Percentiles rank a stretch among this genome's conserved stretches.
These are phyloP conservation scores for Diabrotica undecimpunctata DNA, from an alignment of 1,140 invertebrate genomes.

Conservation along the genomic window DNA sequence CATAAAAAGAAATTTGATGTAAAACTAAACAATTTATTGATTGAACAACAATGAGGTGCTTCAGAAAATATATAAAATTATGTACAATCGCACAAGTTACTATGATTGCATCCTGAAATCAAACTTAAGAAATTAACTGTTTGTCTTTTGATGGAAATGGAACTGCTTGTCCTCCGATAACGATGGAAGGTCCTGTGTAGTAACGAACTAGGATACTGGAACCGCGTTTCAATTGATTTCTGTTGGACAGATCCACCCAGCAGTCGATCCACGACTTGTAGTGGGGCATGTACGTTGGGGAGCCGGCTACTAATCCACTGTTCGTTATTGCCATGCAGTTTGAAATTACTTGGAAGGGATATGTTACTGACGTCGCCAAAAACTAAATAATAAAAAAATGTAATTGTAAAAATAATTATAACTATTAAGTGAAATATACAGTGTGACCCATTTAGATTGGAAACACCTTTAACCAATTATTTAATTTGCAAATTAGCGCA, in stretches of 20 bases:
- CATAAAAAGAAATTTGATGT: no score
- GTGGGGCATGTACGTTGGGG: constrained; percentile 74
- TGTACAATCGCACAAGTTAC: no score
- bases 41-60: no score
- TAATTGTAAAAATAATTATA: constrained; percentile 13
- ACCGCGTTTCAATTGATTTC: constrained; percentile 77
- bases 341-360: constrained; percentile 82
- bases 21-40: no score
- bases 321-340: constrained; percentile 82
- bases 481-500: no score
- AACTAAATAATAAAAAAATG: constrained; percentile 54
- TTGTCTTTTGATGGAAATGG: constrained; percentile 13
- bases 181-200: constrained; percentile 61
- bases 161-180: constrained; percentile 32
- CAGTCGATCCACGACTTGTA: constrained; percentile 77
- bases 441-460: no score
- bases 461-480: no score
- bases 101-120: not conserved
- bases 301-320: constrained; percentile 69
- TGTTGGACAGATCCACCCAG: constrained; percentile 68
- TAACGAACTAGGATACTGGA: constrained; percentile 78
- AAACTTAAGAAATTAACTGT: no score
- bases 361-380: constrained; percentile 72
- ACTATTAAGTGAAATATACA: no score
- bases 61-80: no score